Evolutionary conservation across 2,888 invertebrate species (phyloP).

Genomic region (Ennomos quercinarius): DNA sequence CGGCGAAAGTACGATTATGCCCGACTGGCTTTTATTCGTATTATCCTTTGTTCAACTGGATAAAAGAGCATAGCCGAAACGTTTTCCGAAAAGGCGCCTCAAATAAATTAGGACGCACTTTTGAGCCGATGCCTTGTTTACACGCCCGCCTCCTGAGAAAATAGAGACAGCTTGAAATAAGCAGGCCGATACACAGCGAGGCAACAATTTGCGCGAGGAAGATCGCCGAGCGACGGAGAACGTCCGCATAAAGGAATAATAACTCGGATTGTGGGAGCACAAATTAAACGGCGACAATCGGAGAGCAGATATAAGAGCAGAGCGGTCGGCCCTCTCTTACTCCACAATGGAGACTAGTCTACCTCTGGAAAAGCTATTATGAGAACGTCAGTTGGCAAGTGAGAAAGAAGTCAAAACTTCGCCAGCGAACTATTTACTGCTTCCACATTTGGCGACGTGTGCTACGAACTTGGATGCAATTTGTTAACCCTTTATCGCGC

Average conservation of each 20-base stretch:
- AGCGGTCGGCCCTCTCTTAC: conserved; percentile 49
- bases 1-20: conserved; percentile 71
- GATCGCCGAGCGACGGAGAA: conserved; percentile 47
- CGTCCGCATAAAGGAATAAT: conserved; percentile 69
- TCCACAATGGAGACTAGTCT: conserved; percentile 59
- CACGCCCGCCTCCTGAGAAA: conserved; percentile 63
- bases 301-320: conserved; percentile 60
- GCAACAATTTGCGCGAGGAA: conserved; percentile 58
- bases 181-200: conserved; percentile 55
- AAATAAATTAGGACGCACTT: conserved; percentile 76
- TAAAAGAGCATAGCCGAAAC: conserved; percentile 71
- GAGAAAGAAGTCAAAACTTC: conserved; percentile 80
- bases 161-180: conserved; percentile 66
- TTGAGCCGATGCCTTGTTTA: conserved; percentile 70
- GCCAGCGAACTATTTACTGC: conserved; percentile 78
- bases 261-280: conserved; percentile 71
- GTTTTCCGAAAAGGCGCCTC: conserved; percentile 70
- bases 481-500: conserved; percentile 80
- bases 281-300: conserved; percentile 79
- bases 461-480: conserved; percentile 77
- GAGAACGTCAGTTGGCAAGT: conserved; percentile 72
- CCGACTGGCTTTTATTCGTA: conserved; percentile 76
- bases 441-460: conserved; percentile 77
- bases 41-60: conserved; percentile 77
- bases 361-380: conserved; percentile 68